phyloP scores from a whole-genome alignment of 2,113 vertebrate genomes.

The Odontophorus gujanensis region DNA sequence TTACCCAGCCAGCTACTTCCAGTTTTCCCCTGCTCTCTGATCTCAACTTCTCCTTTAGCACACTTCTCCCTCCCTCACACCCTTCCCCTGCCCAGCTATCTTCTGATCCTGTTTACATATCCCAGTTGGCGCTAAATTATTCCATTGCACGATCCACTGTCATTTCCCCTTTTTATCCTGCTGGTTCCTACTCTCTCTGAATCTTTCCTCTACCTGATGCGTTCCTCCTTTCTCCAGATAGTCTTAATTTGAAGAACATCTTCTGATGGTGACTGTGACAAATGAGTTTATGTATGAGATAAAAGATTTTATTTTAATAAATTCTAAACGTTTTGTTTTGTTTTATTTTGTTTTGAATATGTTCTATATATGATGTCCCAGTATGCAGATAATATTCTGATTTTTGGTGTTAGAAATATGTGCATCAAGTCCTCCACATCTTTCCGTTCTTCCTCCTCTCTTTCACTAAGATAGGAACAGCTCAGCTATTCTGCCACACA shows the following conservation, averaged over 20 bases:
- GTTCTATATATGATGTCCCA: not conserved
- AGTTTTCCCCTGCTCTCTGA: not conserved
- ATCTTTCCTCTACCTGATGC: not conserved
- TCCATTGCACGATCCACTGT: not conserved
- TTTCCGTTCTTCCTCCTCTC: not conserved
- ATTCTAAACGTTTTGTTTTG: not conserved
- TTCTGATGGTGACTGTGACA: not conserved
- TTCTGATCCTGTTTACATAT: not conserved
- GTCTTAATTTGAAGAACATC: not conserved
- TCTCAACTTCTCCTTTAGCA: not conserved
- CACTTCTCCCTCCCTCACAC: not conserved
- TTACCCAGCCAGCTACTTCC: not conserved
- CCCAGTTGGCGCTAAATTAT: not conserved
- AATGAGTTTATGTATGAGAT: not conserved
- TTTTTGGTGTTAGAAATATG: not conserved
- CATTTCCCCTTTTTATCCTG: not conserved
- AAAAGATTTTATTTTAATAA: not conserved
- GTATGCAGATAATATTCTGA: not conserved
- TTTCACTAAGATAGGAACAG: not conserved
- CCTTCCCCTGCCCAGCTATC: not conserved
- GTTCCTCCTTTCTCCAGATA: not conserved
- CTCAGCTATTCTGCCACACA: not conserved
- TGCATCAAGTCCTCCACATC: not conserved
- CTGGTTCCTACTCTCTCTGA: not conserved
- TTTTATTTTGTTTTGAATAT: not conserved